Evolutionary conservation across 2,888 invertebrate species (phyloP), one percentile per base, ranked within the genome.

Genomic region (Andricus curvator): DNA sequence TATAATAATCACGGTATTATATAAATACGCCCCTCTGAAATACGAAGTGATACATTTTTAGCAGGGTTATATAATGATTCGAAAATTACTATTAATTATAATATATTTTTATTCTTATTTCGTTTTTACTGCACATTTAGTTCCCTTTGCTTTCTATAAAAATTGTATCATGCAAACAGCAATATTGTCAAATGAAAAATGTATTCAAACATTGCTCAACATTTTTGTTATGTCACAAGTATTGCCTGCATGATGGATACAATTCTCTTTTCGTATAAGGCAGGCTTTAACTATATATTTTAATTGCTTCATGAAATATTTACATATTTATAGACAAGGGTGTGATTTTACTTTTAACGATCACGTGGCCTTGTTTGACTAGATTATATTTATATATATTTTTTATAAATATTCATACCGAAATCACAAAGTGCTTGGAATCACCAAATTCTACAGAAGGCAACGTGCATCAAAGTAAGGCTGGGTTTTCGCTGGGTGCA

Each of bases 341-440:
- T 20, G 22, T 33, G 78, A 70, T 37, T 65, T 22, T 20, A 60
- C 22, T 29, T 44, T 33, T 64, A 68, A 8, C 25, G 66, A 62
- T 66, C 48, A 68, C 51, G 20, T 41, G 17, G 11, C 13, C 48
- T 62, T 51, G n/a, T 33, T 68, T 67, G 15, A 33, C 29, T 51
- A 37, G 8, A 48, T 56, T 48, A 3, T 17, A 70, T 51, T 60
- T 67, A 56, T 77, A 62, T 67, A 1, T 37, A 0, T 62, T 66
- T 77, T 41, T 60, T 76, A 65, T 22, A 56, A 76, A 78, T 80
- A 77, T 78, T 64, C 48, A 56, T 76, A 29, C 65, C 68, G 66
- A 80, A 80, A 80, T 81, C 78, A 78, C 80, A 81, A 83, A 67
- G 80, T 81, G 77, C 77, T 48, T 77, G 51, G 56, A 74, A 74